These are phyloP conservation scores for Uloborus plumipes DNA, from an alignment of 2,888 invertebrate genomes.

Conservation along the genomic window DNA sequence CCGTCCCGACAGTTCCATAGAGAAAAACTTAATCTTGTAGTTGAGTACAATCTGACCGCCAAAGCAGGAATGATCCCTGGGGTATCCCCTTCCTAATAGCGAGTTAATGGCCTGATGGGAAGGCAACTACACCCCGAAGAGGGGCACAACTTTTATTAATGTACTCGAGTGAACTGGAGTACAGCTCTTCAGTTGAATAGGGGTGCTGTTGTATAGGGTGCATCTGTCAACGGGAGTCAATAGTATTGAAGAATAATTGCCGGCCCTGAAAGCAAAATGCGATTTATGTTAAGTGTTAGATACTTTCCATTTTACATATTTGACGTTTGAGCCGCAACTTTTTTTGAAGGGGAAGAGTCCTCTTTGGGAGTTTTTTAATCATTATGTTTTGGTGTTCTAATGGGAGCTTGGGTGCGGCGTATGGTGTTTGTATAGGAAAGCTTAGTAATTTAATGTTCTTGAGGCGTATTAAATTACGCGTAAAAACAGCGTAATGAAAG, in stretches of 20 bases:
- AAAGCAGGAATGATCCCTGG: constrained; percentile 30
- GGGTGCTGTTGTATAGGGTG: constrained; percentile 55
- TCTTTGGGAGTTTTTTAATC: neutral
- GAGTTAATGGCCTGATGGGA: constrained; percentile 60
- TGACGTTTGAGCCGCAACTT: constrained; percentile 23
- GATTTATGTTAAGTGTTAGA: constrained; percentile 53
- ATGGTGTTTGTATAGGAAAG: constrained; percentile 4
- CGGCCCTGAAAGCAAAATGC: constrained; percentile 26
- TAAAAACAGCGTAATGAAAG: constrained; percentile 28
- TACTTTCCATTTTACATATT: constrained; percentile 24
- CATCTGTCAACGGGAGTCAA: constrained; percentile 64
- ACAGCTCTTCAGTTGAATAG: constrained; percentile 36
- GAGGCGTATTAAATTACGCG: constrained; percentile 43
- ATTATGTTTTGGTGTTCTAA: constrained; percentile 9
- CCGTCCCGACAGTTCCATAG: constrained; percentile 53
- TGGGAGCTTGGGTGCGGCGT: constrained; percentile 5
- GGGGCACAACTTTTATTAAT: constrained; percentile 60
- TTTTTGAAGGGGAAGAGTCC: constrained; percentile 6
- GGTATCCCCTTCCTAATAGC: constrained; percentile 50
- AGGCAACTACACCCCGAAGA: constrained; percentile 48
- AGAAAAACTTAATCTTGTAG: constrained; percentile 61
- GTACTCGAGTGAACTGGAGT: constrained; percentile 49
- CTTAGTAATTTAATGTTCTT: constrained; percentile 22
- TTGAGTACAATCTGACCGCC: constrained; percentile 59
- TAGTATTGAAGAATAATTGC: constrained; percentile 57